phyloP scores from a whole-genome alignment of 2,113 vertebrate genomes.

The Gnathonemus echidnorhynchus region DNA sequence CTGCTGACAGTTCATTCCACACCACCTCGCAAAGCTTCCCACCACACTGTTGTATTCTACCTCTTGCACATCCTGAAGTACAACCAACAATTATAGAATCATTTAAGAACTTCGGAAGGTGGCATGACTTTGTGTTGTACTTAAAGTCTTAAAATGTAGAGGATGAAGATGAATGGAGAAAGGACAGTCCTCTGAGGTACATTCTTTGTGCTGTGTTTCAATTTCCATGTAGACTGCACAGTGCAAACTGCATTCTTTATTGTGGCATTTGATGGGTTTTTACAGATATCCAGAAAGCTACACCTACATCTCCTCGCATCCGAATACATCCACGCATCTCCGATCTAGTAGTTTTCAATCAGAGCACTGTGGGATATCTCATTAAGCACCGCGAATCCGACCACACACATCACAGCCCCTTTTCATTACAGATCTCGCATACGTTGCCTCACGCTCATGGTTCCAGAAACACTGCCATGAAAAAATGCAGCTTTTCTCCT shows the following conservation, averaged over 20 bases:
- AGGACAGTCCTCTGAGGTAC: not conserved
- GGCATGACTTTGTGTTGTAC: not conserved
- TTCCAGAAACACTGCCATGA: not conserved
- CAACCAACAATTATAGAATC: not conserved
- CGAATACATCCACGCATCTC: not conserved
- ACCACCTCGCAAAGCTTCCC: not conserved
- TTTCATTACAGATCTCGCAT: not conserved
- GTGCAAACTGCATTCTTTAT: not conserved
- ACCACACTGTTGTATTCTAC: not conserved
- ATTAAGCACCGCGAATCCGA: not conserved
- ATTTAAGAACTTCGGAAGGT: not conserved
- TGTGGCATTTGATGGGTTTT: not conserved
- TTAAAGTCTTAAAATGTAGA: not conserved
- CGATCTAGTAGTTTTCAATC: not conserved
- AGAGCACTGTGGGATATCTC: not conserved
- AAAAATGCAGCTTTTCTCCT: not conserved
- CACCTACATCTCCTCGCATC: not conserved
- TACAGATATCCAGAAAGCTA: not conserved
- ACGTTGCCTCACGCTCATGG: not conserved
- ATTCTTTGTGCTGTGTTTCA: not conserved
- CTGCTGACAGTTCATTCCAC: not conserved
- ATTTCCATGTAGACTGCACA: not conserved
- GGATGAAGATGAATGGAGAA: not conserved
- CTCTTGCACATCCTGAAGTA: not conserved
- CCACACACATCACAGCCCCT: not conserved